Percentiles rank a stretch among this genome's conserved stretches.
Conservation (phyloP, 2,888 invertebrate genomes). For the Alviniconcha strummeri region DNA sequence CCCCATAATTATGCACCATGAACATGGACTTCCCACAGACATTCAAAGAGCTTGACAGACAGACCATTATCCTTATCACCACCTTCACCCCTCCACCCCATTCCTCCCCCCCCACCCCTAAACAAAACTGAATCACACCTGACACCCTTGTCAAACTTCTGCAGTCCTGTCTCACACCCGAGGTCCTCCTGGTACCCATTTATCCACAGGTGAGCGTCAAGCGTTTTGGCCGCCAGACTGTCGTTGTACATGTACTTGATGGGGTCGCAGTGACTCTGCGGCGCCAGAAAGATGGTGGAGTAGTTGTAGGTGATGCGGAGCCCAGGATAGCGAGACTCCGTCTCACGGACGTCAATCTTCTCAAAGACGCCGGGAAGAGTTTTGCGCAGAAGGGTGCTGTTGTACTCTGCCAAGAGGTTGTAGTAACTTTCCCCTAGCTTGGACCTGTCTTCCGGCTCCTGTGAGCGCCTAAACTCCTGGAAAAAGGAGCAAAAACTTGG, state of each 20-base stretch:
- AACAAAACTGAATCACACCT: conserved; percentile 51
- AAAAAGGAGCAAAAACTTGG: not conserved
- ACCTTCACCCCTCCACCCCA: not conserved
- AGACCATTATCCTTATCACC: not conserved
- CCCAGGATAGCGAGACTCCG: conserved; percentile 64
- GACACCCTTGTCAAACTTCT: conserved; percentile 72
- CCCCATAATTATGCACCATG: too few species aligned
- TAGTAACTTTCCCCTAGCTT: conserved; percentile 70
- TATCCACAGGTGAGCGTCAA: conserved; percentile 73
- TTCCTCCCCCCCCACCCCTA: not conserved
- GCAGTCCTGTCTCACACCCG: conserved; percentile 63
- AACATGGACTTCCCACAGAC: not conserved
- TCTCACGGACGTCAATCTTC: conserved; percentile 65
- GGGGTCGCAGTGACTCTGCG: conserved; percentile 74
- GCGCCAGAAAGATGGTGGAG: conserved; percentile 73
- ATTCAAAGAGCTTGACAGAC: not conserved
- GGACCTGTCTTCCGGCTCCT: conserved; percentile 65
- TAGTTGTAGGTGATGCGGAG: conserved; percentile 72
- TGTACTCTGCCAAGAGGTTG: conserved; percentile 73
- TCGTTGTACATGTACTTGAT: conserved; percentile 73
- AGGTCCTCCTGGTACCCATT: conserved; percentile 66
- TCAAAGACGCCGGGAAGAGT: conserved; percentile 64
- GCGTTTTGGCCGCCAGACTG: conserved; percentile 71
- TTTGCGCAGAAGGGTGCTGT: conserved; percentile 60
- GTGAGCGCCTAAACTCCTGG: conserved; percentile 71